Evolutionary conservation across 2,797 vertebrate species (phyloP).

Genomic region (Etheostoma perlongum): DNA sequence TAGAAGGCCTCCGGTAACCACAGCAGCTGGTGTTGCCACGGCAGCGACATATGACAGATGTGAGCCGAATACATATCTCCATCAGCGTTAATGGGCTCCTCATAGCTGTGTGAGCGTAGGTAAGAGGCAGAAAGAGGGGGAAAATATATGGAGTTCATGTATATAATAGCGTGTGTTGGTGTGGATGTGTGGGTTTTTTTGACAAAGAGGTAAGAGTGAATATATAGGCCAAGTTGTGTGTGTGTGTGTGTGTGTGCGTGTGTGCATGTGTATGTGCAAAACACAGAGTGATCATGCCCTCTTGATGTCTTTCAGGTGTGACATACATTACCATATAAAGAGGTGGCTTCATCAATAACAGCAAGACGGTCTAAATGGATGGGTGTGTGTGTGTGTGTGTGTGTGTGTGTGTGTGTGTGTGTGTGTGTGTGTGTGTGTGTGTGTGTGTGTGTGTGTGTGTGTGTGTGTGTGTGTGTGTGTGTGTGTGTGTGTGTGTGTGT

Average conservation of each 20-base stretch:
- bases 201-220: constrained; percentile 15
- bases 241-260: constrained; percentile 17
- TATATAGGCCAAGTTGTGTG: constrained; percentile 21
- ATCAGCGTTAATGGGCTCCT: constrained; percentile 80
- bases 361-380: constrained; percentile 64
- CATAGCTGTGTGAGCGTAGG: constrained; percentile 57
- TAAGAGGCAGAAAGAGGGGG: constrained; percentile 50
- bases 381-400: constrained; percentile 26
- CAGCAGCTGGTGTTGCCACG: constrained; percentile 81
- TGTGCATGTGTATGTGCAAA: constrained; percentile 5
- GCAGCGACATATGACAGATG: constrained; percentile 80
- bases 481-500: constrained; percentile 20
- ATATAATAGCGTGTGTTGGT: constrained; percentile 44
- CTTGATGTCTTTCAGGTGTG: constrained; percentile 82
- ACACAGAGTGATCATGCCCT: constrained; percentile 67
- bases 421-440: constrained; percentile 28
- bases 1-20: constrained; percentile 67
- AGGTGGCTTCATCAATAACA: constrained; percentile 81
- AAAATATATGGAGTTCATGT: constrained; percentile 60
- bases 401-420: constrained; percentile 4
- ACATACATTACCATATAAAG: constrained; percentile 87
- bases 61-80: constrained; percentile 84
- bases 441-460: constrained; percentile 33
- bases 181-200: constrained; percentile 33
- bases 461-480: neutral